Conservation (phyloP, 2,888 invertebrate genomes). For the Aspidiotus rigidus region DNA sequence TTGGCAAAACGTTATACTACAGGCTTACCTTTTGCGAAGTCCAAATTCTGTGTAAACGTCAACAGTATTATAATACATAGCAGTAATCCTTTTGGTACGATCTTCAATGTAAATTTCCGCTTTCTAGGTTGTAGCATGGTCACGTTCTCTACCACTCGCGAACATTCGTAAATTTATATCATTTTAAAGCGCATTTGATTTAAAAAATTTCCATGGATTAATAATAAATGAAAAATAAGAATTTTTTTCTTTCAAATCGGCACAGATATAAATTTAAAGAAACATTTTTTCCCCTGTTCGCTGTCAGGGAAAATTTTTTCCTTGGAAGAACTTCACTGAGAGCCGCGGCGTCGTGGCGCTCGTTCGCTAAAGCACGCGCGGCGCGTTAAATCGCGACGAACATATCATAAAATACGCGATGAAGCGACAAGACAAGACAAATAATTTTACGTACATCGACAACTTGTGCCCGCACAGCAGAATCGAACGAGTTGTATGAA, state of each 20-base stretch:
- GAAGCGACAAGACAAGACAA: background rate
- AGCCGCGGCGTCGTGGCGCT: too few species aligned
- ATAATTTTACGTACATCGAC: background rate
- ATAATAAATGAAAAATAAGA: background rate
- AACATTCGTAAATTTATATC: slow-evolving; percentile 23
- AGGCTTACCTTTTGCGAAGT: slow-evolving; percentile 28
- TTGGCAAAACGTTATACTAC: too few species aligned
- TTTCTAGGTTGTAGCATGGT: slow-evolving; percentile 32
- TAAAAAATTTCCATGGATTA: background rate
- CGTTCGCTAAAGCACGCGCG: background rate
- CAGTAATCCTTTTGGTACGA: slow-evolving; percentile 25
- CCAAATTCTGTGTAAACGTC: slow-evolving; percentile 31
- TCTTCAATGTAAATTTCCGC: slow-evolving; percentile 29
- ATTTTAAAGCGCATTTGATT: slow-evolving; percentile 5
- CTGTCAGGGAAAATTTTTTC: background rate
- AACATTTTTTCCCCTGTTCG: background rate
- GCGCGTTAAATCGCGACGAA: slow-evolving; percentile 2
- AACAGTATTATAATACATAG: slow-evolving; percentile 30
- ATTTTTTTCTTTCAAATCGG: background rate
- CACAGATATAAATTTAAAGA: background rate
- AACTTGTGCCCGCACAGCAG: slow-evolving; percentile 23
- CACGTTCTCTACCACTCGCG: slow-evolving; percentile 27
- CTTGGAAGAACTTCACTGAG: background rate
- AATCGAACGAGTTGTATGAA: slow-evolving; percentile 13
- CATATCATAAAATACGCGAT: background rate